Percentiles rank a stretch among this genome's conserved stretches.
phyloP scores from a whole-genome alignment of 1,140 invertebrate species.

The Adoxophyes honmai region DNA sequence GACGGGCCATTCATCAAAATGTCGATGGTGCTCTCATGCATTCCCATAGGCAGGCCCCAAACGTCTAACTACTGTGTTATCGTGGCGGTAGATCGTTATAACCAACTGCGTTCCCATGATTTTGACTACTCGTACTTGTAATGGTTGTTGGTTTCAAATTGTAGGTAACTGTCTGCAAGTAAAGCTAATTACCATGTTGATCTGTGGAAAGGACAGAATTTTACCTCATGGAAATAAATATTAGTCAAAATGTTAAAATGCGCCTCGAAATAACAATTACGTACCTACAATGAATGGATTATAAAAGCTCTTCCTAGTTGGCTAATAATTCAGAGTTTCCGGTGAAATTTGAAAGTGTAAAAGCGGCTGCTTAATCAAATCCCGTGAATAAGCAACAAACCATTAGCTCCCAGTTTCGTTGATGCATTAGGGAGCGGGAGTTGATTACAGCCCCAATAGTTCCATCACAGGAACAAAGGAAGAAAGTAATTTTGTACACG shows the following conservation, averaged over 20 bases:
- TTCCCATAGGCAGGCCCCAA: not conserved
- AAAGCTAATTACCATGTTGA: too few relatives aligned
- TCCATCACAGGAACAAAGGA: slow-evolving; percentile 35
- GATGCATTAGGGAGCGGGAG: slow-evolving; percentile 24
- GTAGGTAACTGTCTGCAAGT: too few relatives aligned
- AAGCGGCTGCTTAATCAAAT: slow-evolving; percentile 37
- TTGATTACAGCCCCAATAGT: slow-evolving; percentile 35
- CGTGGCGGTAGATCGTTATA: not conserved
- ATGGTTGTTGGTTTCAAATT: not conserved
- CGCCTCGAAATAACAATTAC: too few relatives aligned
- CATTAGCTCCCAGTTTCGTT: slow-evolving; percentile 25
- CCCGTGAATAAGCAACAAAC: slow-evolving; percentile 47
- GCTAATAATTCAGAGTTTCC: not conserved
- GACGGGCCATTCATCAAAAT: slow-evolving; percentile 57
- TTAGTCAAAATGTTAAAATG: too few relatives aligned
- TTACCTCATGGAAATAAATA: too few relatives aligned
- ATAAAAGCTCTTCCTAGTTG: not conserved
- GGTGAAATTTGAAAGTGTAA: not conserved
- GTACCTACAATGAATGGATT: too few relatives aligned
- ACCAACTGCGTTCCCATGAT: slow-evolving; percentile 10
- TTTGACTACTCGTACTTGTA: not conserved
- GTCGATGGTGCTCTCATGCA: slow-evolving; percentile 22
- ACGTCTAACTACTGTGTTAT: slow-evolving; percentile 6
- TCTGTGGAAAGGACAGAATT: too few relatives aligned
- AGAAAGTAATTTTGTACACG: slow-evolving; percentile 33